phyloP scores from a whole-genome alignment of 2,113 vertebrate species.

The Lagenorhynchus albirostris region DNA sequence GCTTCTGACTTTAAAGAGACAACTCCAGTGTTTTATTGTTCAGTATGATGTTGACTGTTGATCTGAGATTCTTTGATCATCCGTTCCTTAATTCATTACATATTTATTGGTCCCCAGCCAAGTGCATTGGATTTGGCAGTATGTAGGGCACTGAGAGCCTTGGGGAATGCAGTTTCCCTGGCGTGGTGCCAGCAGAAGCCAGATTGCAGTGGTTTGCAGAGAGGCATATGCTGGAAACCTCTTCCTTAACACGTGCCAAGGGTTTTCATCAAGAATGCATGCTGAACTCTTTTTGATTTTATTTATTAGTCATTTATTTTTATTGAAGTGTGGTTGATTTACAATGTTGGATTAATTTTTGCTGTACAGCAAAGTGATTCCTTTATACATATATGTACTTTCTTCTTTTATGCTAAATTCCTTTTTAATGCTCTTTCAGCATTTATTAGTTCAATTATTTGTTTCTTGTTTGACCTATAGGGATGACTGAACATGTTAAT shows the following conservation, averaged over 20 bases:
- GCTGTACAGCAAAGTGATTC: not conserved
- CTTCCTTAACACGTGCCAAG: not conserved
- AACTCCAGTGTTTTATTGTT: not conserved
- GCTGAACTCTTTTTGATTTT: not conserved
- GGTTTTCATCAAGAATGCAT: not conserved
- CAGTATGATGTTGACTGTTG: slow-evolving; percentile 10
- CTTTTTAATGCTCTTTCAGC: not conserved
- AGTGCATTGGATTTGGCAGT: not conserved
- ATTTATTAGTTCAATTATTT: not conserved
- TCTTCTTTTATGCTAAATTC: not conserved
- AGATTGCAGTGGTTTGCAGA: slow-evolving; percentile 33
- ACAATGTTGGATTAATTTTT: not conserved
- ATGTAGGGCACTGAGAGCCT: not conserved
- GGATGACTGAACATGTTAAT: not conserved
- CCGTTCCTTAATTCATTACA: slow-evolving; percentile 7
- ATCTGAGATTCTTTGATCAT: slow-evolving; percentile 2
- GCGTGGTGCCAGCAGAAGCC: not conserved
- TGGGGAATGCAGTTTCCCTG: not conserved
- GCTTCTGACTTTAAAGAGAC: not conserved
- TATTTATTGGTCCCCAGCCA: slow-evolving; percentile 20
- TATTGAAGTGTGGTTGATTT: not conserved
- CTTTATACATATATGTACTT: not conserved
- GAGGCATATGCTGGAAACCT: not conserved
- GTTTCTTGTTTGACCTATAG: not conserved
- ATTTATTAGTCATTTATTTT: not conserved